Evolutionary conservation across 2,113 vertebrate species (phyloP).

Genomic region (Gymnogyps californianus): DNA sequence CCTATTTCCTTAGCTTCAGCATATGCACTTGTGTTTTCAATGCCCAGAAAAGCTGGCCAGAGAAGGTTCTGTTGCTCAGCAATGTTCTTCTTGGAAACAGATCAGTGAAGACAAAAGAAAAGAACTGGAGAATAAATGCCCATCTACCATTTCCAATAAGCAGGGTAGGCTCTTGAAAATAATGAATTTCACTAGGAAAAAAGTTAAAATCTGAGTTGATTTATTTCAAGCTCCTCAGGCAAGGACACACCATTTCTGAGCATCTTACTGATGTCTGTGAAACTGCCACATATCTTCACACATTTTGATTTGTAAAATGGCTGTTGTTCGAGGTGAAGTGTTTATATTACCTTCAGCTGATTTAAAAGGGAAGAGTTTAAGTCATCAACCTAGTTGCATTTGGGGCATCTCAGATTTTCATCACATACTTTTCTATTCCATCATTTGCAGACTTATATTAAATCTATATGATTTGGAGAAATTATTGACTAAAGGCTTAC

Average conservation of each 20-base stretch:
- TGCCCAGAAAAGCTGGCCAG: not conserved
- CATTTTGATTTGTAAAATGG: not conserved
- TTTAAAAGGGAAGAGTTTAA: not conserved
- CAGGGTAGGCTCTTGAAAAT: not conserved
- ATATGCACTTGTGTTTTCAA: not conserved
- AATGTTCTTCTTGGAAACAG: not conserved
- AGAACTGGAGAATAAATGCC: not conserved
- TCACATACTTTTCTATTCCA: not conserved
- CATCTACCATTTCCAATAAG: not conserved
- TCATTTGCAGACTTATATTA: not conserved
- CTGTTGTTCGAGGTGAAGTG: not conserved
- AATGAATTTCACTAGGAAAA: not conserved
- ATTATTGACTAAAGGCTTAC: not conserved
- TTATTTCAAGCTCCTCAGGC: not conserved
- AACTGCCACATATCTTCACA: not conserved
- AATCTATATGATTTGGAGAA: not conserved
- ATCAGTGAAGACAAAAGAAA: not conserved
- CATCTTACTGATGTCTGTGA: not conserved
- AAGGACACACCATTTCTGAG: not conserved
- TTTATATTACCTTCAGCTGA: not conserved
- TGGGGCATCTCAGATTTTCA: not conserved
- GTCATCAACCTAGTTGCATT: not conserved
- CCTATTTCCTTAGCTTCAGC: not conserved
- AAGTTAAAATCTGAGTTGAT: not conserved
- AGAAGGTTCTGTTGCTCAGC: conserved; percentile 12